phyloP scores from a whole-genome alignment of 2,888 invertebrate genomes.

The Myopa tessellatipennis region DNA sequence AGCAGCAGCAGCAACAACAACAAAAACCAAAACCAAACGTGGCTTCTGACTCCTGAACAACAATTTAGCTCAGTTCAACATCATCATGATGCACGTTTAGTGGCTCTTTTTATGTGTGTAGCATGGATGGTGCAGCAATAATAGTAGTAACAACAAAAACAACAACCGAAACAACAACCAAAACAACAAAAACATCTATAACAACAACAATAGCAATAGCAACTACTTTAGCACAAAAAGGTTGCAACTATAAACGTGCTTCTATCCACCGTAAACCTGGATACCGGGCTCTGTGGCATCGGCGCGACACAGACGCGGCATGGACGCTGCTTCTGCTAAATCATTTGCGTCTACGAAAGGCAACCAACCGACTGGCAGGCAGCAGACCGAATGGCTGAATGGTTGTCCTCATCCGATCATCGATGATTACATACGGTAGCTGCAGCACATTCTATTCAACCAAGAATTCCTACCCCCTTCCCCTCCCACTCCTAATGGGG shows the following conservation, averaged over 20 bases:
- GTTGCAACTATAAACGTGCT: background rate
- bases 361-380: background rate
- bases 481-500: background rate
- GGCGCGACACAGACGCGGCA: background rate
- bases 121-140: background rate
- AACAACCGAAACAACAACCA: background rate
- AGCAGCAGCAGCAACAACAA: background rate
- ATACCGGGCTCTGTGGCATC: too few species aligned
- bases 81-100: conserved; percentile 16
- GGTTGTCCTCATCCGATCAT: background rate
- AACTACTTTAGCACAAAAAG: conserved; percentile 7
- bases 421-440: background rate
- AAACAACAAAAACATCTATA: background rate
- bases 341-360: background rate
- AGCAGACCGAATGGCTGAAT: background rate
- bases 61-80: background rate
- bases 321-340: background rate
- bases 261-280: too few species aligned
- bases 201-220: background rate
- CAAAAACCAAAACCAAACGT: background rate
- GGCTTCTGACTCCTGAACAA: background rate
- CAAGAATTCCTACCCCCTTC: background rate
- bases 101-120: background rate
- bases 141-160: background rate
- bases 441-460: background rate